Evolutionary conservation across 1,140 invertebrate species (phyloP), one percentile per base, ranked within the genome.

Genomic region (Heliconius hewitsoni): DNA sequence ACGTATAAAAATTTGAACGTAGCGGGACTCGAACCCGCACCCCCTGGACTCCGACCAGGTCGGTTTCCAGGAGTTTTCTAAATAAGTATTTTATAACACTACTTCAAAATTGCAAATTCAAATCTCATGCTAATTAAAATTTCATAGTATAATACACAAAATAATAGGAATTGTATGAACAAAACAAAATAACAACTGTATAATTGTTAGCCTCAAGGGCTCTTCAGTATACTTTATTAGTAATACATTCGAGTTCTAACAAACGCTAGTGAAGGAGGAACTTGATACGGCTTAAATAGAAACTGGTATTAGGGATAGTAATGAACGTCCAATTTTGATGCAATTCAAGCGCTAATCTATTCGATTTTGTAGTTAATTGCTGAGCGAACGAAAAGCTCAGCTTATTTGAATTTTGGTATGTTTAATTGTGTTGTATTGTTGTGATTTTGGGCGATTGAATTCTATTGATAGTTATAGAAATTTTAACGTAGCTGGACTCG

Each of bases 301-400:
- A 72, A 30, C 37, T 18, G 71, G 71, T n/a, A 72, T 72, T 72
- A 72, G 71, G 8, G 37, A 39, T 72, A 4, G 70, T 71, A 42
- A 72, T 72, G 71, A 72, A 72, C 71, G 71, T 30, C 19, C 71
- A 72, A 72, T 72, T 72, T 72, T 39, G 71, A 72, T 72, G 71
- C 71, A 72, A 42, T 72, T 72, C n/a, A 37, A 42, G 42, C 37
- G 9, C 18, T 72, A 39, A 72, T 34, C 71, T 72, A 66, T 11
- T 66, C 13, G 23, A 19, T 13, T n/a, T 60, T n/a, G 19, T n/a
- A 60, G 60, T 30, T n/a, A 60, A 27, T 30, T 30, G 60, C 4
- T 66, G 27, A 30, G 27, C 16, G 57, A 66, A 66, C 27, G 27
- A 13, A 13, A 13, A 66, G 60, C 23, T 66, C 23, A 30, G 60